Evolutionary conservation across 2,888 invertebrate species (phyloP).

Genomic region (Chouioia cunea): DNA sequence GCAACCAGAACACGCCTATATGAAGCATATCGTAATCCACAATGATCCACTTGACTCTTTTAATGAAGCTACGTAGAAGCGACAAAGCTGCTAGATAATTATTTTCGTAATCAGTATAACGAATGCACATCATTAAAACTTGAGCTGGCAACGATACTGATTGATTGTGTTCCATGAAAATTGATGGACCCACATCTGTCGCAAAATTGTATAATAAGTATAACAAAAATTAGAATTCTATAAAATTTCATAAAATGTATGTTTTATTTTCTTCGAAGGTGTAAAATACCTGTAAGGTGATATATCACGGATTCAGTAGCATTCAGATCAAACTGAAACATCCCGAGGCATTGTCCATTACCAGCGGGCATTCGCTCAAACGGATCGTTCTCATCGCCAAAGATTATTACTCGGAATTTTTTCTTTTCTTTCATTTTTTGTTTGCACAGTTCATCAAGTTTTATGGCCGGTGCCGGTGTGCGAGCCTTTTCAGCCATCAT

Average conservation of each 20-base stretch:
- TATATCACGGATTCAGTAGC: neutral
- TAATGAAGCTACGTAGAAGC: constrained; percentile 4
- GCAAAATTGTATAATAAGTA: neutral
- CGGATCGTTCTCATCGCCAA: no score
- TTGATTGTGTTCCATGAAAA: neutral
- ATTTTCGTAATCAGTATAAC: constrained; percentile 9
- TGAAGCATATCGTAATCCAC: neutral
- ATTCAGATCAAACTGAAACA: constrained; percentile 1
- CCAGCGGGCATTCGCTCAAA: no score
- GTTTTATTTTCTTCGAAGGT: neutral
- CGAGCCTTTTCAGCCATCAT: no score
- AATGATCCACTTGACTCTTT: neutral
- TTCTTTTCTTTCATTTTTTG: neutral
- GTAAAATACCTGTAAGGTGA: constrained; percentile 13
- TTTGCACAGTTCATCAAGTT: neutral
- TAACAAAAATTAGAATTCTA: no score
- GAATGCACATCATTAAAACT: constrained; percentile 35
- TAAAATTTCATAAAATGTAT: no score
- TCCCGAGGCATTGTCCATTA: neutral
- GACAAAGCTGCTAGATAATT: neutral
- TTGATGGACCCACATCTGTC: constrained; percentile 6
- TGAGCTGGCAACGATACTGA: neutral
- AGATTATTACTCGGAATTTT: no score
- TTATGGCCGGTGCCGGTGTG: no score
- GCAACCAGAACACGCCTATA: constrained; percentile 1